phyloP scores from a whole-genome alignment of 2,888 invertebrate genomes.

The Caenorhabditis doughertyi region DNA sequence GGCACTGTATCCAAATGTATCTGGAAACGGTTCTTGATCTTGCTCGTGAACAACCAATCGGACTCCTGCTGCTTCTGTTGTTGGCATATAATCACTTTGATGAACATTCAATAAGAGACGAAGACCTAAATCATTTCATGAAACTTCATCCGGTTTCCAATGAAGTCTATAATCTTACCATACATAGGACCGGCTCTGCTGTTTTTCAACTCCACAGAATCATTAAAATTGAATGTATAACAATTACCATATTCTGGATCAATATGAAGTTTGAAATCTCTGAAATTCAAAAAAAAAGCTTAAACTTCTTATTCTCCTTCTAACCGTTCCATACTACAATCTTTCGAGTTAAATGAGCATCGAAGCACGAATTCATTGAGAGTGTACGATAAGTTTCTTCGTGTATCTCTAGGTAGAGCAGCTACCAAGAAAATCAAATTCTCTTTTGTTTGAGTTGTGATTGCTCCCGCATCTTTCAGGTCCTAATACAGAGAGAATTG shows the following conservation, averaged over 20 bases:
- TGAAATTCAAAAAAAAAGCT: slow-evolving; percentile 50
- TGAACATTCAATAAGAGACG: slow-evolving; percentile 82
- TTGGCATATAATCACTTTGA: slow-evolving; percentile 82
- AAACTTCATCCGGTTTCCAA: background rate
- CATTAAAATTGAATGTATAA: slow-evolving; percentile 83
- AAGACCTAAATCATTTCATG: slow-evolving; percentile 66
- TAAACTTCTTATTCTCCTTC: background rate
- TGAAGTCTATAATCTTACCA: slow-evolving; percentile 60
- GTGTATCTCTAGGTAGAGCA: slow-evolving; percentile 77
- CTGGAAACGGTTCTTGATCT: slow-evolving; percentile 82
- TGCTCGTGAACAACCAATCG: slow-evolving; percentile 78
- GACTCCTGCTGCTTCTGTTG: slow-evolving; percentile 82
- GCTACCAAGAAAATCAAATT: slow-evolving; percentile 82
- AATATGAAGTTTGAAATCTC: slow-evolving; percentile 82
- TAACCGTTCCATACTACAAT: slow-evolving; percentile 78
- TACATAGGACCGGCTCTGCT: slow-evolving; percentile 80
- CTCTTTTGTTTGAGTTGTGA: slow-evolving; percentile 82
- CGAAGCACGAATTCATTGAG: slow-evolving; percentile 81
- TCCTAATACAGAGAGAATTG: slow-evolving; percentile 73
- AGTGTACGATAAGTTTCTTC: slow-evolving; percentile 77
- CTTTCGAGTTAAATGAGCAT: slow-evolving; percentile 82
- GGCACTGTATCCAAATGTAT: slow-evolving; percentile 82
- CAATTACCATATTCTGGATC: slow-evolving; percentile 83
- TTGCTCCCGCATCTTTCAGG: slow-evolving; percentile 80
- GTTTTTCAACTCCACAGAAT: slow-evolving; percentile 79